Conservation (phyloP, 2,797 vertebrate species). For the Bradypodion ventrale region DNA sequence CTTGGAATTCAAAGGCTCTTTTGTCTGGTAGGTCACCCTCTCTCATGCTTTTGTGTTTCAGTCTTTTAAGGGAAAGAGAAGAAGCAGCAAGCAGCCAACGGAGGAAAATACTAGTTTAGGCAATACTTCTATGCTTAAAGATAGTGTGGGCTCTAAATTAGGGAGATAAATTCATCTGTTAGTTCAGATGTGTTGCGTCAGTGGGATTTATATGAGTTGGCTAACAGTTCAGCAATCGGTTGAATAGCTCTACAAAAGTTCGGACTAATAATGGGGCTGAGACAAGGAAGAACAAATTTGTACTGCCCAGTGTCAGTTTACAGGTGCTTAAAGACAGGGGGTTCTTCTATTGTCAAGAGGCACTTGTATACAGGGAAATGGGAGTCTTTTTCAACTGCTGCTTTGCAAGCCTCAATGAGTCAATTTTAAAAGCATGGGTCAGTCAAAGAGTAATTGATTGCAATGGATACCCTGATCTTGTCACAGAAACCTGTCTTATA, state of each 20-base stretch:
- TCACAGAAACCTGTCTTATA: fast-evolving
- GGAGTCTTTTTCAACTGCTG: constrained; percentile 62
- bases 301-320: constrained; percentile 68
- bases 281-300: constrained; percentile 57
- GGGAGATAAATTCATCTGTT: too few species aligned
- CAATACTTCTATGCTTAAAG: constrained; percentile 74
- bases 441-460: neutral
- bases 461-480: fast-evolving
- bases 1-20: constrained; percentile 82
- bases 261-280: too few species aligned
- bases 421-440: neutral
- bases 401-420: too few species aligned
- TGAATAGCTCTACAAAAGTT: too few species aligned
- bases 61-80: constrained; percentile 78
- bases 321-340: constrained; percentile 73
- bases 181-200: too few species aligned
- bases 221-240: too few species aligned
- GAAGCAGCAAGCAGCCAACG: constrained; percentile 22
- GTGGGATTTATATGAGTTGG: too few species aligned
- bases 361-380: constrained; percentile 33
- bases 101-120: constrained; percentile 75
- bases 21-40: constrained; percentile 83
- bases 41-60: constrained; percentile 82
- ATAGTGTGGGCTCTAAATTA: constrained; percentile 56
- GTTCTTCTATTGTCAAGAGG: constrained; percentile 62